These are phyloP conservation scores for Mellivora capensis DNA, from an alignment of 2,113 vertebrate species.

Conservation along the genomic window DNA sequence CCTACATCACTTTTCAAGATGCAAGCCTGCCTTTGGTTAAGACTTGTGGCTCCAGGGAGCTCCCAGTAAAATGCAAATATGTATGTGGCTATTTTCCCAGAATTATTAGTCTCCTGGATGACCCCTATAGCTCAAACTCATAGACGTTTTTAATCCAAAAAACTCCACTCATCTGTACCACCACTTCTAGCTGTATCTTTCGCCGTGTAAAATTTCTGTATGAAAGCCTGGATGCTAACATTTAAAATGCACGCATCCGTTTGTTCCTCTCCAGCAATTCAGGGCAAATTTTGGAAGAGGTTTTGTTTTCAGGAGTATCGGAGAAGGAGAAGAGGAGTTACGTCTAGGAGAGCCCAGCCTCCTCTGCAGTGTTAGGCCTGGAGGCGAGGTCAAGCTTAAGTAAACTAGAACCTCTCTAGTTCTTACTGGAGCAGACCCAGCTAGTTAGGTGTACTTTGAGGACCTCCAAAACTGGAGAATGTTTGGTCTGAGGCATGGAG, in stretches of 20 bases:
- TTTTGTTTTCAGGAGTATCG: background rate
- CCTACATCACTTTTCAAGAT: background rate
- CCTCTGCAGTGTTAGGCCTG: background rate
- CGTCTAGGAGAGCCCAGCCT: fast-evolving
- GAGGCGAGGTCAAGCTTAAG: background rate
- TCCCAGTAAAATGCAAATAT: background rate
- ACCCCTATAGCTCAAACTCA: background rate
- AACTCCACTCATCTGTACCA: background rate
- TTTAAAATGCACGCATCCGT: background rate
- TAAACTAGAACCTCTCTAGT: background rate
- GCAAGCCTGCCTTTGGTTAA: background rate
- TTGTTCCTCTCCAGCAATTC: background rate
- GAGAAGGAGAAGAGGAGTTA: background rate
- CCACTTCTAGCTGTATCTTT: background rate
- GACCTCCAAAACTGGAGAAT: background rate
- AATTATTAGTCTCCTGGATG: background rate
- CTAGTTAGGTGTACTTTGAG: background rate
- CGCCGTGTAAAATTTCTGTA: background rate
- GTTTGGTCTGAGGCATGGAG: background rate
- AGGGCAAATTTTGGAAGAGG: background rate
- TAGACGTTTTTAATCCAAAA: background rate
- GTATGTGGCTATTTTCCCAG: background rate
- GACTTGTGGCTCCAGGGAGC: background rate
- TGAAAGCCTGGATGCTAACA: background rate
- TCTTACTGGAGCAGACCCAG: background rate